Percentiles rank a stretch among this genome's conserved stretches.
Conservation (phyloP, 2,113 vertebrate species). For the Pelecanus crispus region DNA sequence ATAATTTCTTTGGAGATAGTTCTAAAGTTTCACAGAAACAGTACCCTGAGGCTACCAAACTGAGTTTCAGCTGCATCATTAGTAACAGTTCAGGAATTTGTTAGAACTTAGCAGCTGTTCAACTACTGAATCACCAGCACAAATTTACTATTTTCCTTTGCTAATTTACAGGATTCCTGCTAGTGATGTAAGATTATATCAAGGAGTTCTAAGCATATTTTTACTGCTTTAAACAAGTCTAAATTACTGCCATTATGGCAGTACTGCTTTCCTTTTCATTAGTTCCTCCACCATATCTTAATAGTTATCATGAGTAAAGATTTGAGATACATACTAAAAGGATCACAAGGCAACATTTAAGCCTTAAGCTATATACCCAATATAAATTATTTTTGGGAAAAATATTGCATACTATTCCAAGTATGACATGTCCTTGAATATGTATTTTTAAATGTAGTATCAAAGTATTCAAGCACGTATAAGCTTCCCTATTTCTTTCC, state of each 20-base stretch:
- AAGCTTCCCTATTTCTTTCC: not conserved
- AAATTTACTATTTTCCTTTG: slow-evolving; percentile 21
- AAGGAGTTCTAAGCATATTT: not conserved
- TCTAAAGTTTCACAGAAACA: slow-evolving; percentile 10
- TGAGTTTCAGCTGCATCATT: slow-evolving; percentile 50
- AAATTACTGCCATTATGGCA: not conserved
- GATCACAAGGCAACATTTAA: not conserved
- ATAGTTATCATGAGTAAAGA: not conserved
- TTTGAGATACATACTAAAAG: not conserved
- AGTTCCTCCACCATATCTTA: not conserved
- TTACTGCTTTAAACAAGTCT: slow-evolving; percentile 6
- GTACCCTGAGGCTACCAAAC: slow-evolving; percentile 18
- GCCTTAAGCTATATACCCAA: not conserved
- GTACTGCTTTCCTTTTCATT: not conserved
- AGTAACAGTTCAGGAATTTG: slow-evolving; percentile 58
- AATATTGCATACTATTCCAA: not conserved
- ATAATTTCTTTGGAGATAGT: not conserved
- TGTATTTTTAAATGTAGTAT: not conserved
- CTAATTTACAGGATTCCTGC: slow-evolving; percentile 34
- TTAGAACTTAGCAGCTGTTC: slow-evolving; percentile 59
- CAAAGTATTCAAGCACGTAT: not conserved
- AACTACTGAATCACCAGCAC: slow-evolving; percentile 43
- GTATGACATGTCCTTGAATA: not conserved
- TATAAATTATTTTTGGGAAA: not conserved
- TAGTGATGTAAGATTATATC: slow-evolving; percentile 12